Percentiles rank a stretch among this genome's conserved stretches.
phyloP scores from a whole-genome alignment of 2,797 vertebrate genomes.

The Astyanax mexicanus region DNA sequence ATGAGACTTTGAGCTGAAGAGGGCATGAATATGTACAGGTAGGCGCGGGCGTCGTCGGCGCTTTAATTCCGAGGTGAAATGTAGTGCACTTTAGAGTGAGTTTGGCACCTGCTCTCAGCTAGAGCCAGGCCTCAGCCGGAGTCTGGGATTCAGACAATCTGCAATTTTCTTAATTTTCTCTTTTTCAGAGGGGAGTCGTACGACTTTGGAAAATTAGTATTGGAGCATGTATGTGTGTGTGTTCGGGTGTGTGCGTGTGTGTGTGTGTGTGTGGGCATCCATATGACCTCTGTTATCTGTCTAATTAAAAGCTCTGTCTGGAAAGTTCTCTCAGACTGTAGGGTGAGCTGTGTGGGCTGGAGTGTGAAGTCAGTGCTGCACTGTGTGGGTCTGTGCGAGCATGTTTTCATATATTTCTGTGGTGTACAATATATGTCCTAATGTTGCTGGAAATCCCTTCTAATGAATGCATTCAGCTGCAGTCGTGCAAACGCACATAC shows the following conservation, averaged over 20 bases:
- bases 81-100: constrained; percentile 10
- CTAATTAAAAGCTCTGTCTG: constrained; percentile 71
- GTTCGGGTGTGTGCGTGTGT: constrained; percentile 39
- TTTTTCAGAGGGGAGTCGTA: constrained; percentile 43
- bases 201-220: constrained; percentile 28
- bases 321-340: constrained; percentile 55
- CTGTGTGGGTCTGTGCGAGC: background rate
- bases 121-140: background rate
- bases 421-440: too few relatives aligned
- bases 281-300: constrained; percentile 66
- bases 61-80: constrained; percentile 31
- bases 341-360: constrained; percentile 47
- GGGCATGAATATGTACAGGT: constrained; percentile 47
- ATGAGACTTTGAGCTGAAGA: constrained; percentile 39
- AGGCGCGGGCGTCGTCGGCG: background rate
- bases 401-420: background rate
- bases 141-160: constrained; percentile 6
- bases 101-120: background rate
- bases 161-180: constrained; percentile 18
- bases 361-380: constrained; percentile 34
- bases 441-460: too few relatives aligned
- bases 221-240: constrained; percentile 47
- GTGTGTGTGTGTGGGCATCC: constrained; percentile 39
- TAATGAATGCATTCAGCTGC: too few relatives aligned
- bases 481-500: too few relatives aligned